Conservation (phyloP, 2,797 vertebrate genomes). For the Xenops minutus region DNA sequence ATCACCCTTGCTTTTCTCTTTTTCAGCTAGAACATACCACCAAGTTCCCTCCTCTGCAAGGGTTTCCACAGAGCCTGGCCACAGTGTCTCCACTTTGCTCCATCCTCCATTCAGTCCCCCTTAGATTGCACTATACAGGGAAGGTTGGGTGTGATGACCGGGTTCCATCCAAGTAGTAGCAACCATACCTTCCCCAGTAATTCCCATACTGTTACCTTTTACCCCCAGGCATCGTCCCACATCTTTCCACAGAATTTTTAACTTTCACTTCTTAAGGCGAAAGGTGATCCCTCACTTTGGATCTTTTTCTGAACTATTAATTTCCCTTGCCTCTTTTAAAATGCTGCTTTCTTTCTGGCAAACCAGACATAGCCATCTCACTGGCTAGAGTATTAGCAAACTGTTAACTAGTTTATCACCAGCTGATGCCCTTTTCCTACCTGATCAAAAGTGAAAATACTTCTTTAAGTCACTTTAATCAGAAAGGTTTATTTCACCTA, state of each 20-base stretch:
- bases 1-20: neutral
- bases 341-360: neutral
- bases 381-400: neutral
- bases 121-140: rapidly evolving
- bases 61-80: neutral
- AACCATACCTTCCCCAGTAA: rapidly evolving
- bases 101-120: neutral
- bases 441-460: neutral
- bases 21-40: neutral
- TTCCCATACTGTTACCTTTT: neutral
- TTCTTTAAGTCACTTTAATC: neutral
- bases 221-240: neutral
- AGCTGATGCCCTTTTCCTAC: neutral
- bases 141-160: rapidly evolving
- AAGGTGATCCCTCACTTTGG: neutral
- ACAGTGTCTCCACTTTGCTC: neutral
- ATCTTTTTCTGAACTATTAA: neutral
- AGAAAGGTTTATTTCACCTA: neutral
- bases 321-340: neutral
- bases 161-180: rapidly evolving
- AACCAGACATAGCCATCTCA: neutral
- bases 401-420: neutral
- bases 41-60: neutral
- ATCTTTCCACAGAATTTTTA: neutral
- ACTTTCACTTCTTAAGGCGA: neutral